phyloP scores from a whole-genome alignment of 2,888 invertebrate genomes.

The Cerastis leucographa region DNA sequence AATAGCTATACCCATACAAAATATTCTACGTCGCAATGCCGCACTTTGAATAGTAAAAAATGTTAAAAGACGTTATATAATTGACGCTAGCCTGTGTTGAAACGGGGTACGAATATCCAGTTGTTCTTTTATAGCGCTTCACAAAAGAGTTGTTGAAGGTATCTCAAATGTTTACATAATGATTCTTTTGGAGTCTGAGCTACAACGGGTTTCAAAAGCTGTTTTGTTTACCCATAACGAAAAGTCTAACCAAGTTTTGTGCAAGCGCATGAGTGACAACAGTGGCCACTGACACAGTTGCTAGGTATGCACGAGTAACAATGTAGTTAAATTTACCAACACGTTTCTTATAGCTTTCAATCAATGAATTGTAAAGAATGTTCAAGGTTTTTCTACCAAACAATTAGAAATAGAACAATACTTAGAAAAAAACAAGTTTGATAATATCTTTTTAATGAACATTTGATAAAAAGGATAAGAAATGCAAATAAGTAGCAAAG shows the following conservation, averaged over 20 bases:
- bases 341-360: background rate
- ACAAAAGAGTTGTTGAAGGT: slow-evolving; percentile 54
- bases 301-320: background rate
- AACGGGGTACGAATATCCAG: slow-evolving; percentile 50
- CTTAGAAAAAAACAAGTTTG: background rate
- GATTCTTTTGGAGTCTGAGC: slow-evolving; percentile 8
- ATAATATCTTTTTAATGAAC: too few species aligned
- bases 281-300: slow-evolving; percentile 14
- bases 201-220: background rate
- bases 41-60: slow-evolving; percentile 57
- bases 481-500: too few species aligned
- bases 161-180: slow-evolving; percentile 19
- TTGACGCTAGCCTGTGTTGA: slow-evolving; percentile 57
- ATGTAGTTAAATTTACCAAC: background rate
- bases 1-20: slow-evolving; percentile 30
- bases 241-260: background rate
- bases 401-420: background rate
- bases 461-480: too few species aligned
- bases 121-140: slow-evolving; percentile 38
- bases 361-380: background rate
- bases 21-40: slow-evolving; percentile 38
- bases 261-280: background rate
- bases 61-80: slow-evolving; percentile 59
- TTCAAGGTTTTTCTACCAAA: background rate
- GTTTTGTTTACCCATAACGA: background rate